Base-by-base conservation (phyloP, 2,888 invertebrate genomes). In the Serripes groenlandicus region DNA sequence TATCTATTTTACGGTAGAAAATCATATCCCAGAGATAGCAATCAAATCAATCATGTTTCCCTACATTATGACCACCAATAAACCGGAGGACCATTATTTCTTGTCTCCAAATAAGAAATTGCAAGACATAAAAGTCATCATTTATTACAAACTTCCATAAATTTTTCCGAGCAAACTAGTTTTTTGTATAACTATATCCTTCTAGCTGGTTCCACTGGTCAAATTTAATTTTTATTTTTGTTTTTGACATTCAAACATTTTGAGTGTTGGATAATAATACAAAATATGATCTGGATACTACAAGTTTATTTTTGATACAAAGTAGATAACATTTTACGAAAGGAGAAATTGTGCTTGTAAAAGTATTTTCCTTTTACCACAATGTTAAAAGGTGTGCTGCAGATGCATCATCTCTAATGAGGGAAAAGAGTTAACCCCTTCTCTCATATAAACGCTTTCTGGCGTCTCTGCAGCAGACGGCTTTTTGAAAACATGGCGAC, bases 11-110 rank as follows among this genome's bases (percentile, higher is more conserved):
- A 42, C 42, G 66, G 30, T 42, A n/a, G n/a, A 66, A 66, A 66
- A 66, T 66, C 42, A 42, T 28, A 42, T 66, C 34, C 26, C 26
- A 42, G 35, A n/a, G 66, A 66, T 66, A 66, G 66, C 35, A 26
- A 66, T 66, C 66, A 66, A 42, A 66, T 66, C 42, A 66, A 66
- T 66, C 66, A 66, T 66, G 23, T 66, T 64, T 66, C 28, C 26
- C 42, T 23, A 30, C n/a, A 66, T 42, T 28, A 21, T 66, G 5
- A 23, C 66, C 42, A n/a, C 11, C 23, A 66, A 66, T 66, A 34
- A 66, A 66, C 26, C 35, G 26, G 28, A n/a, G n/a, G 23, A 42
- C 66, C 66, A 66, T 66, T 66, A 66, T 66, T 66, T 21, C 35
- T 42, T 66, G 66, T 66, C 66, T 66, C 42, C 42, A 26, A 28